A percentile compares a stretch with the other conserved stretches of the same genome.
These are phyloP conservation scores for Zaprionus bogoriensis DNA, from an alignment of 2,888 invertebrate genomes.

Conservation along the genomic window DNA sequence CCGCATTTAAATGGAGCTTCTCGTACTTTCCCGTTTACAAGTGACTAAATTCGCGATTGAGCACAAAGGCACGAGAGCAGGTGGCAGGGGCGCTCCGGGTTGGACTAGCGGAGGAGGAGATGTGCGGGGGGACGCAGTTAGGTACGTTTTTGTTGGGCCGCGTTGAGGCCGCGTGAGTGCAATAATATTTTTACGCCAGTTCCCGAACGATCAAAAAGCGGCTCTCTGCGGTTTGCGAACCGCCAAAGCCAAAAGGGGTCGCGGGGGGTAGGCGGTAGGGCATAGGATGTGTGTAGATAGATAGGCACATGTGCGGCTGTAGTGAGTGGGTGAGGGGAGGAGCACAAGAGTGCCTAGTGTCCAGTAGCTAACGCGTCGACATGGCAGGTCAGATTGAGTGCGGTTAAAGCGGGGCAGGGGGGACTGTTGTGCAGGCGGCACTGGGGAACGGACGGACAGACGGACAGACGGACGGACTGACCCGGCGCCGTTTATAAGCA, in stretches of 20 bases:
- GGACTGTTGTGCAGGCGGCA: not conserved
- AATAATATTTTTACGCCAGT: slow-evolving; percentile 63
- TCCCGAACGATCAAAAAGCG: slow-evolving; percentile 51
- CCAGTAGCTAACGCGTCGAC: slow-evolving; percentile 46
- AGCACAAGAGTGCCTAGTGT: not conserved
- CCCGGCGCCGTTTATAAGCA: slow-evolving; percentile 65
- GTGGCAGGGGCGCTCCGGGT: not conserved
- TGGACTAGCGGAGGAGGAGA: not conserved
- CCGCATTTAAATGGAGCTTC: no score
- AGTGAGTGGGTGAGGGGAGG: not conserved
- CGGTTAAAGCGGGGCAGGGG: slow-evolving; percentile 22
- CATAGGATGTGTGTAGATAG: no score
- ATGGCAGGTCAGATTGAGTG: slow-evolving; percentile 59
- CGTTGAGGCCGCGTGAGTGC: slow-evolving; percentile 45
- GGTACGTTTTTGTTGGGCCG: slow-evolving; percentile 8
- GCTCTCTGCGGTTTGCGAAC: slow-evolving; percentile 49
- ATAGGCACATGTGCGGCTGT: no score
- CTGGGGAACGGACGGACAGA: not conserved
- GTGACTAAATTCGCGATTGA: not conserved
- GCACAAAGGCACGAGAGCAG: not conserved
- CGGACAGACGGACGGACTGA: not conserved
- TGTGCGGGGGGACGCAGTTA: no score
- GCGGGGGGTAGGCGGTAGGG: not conserved
- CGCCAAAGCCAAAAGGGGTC: slow-evolving; percentile 36
- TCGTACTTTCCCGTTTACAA: not conserved